phyloP scores from a whole-genome alignment of 2,797 vertebrate genomes.

The Loris lydekkerianus region DNA sequence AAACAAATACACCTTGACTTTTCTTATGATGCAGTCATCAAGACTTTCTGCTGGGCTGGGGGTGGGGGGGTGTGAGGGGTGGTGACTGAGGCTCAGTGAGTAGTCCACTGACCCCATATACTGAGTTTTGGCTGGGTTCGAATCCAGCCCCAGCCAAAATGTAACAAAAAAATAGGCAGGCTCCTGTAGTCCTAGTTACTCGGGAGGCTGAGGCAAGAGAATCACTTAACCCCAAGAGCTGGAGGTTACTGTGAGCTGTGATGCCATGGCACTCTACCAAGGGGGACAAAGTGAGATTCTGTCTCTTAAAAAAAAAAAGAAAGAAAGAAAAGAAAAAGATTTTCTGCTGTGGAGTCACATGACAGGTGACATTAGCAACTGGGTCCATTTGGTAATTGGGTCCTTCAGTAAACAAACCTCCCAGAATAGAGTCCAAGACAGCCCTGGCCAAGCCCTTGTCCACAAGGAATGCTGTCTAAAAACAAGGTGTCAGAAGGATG shows the following conservation, averaged over 20 bases:
- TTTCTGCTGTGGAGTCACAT: not conserved
- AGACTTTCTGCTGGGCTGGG: not conserved
- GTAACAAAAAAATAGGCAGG: too few relatives aligned
- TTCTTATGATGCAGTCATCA: not conserved
- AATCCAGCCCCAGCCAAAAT: too few relatives aligned
- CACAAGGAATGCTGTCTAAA: not conserved
- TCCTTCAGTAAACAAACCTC: not conserved
- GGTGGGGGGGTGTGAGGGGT: not conserved
- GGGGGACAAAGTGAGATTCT: too few relatives aligned
- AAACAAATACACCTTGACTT: not conserved
- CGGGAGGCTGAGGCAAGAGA: too few relatives aligned
- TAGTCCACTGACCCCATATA: too few relatives aligned
- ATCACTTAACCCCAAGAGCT: too few relatives aligned
- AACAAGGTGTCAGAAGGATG: not conserved
- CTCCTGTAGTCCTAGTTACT: too few relatives aligned
- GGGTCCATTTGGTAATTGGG: not conserved
- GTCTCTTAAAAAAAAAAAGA: too few relatives aligned
- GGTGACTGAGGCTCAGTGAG: too few relatives aligned
- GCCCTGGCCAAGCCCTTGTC: not conserved
- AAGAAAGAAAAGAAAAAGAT: not conserved
- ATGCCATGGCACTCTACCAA: too few relatives aligned
- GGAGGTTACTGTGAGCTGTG: too few relatives aligned
- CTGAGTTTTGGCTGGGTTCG: too few relatives aligned
- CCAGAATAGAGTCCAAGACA: not conserved
- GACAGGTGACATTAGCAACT: constrained; percentile 16